A percentile compares a stretch with the other conserved stretches of the same genome.
These are phyloP conservation scores for Hormiphora californensis DNA, from an alignment of 37 sponge, comb jelly and placozoan genomes.

Conservation along the genomic window DNA sequence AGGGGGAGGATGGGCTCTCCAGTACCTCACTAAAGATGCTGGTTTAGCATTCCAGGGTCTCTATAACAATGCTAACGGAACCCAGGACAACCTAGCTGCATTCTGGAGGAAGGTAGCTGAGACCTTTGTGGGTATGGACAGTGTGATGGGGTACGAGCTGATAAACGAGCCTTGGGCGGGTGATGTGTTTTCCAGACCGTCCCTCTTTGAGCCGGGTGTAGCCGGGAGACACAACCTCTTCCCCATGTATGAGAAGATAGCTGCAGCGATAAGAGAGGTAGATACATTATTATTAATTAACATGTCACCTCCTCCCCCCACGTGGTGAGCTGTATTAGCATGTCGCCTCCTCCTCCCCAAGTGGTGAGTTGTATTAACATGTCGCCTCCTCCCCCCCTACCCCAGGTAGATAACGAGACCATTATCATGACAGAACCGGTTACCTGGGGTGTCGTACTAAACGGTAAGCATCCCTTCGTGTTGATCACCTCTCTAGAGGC, in stretches of 20 bases:
- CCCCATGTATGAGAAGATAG: constrained; percentile 71
- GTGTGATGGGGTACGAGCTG: constrained; percentile 82
- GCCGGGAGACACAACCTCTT: constrained; percentile 69
- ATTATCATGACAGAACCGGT: constrained; percentile 7
- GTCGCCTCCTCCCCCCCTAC: too few species aligned
- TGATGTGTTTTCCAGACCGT: constrained; percentile 64
- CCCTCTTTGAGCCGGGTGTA: constrained; percentile 60
- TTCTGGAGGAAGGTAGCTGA: constrained; percentile 77
- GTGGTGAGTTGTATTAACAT: too few species aligned
- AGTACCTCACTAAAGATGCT: constrained; percentile 65
- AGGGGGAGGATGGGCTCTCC: constrained; percentile 57
- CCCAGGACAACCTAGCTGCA: constrained; percentile 59
- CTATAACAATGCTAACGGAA: constrained; percentile 64
- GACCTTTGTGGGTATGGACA: constrained; percentile 61
- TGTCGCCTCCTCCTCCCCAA: too few species aligned
- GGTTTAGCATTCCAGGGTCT: constrained; percentile 69
- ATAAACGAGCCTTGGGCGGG: constrained; percentile 92
- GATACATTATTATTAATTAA: too few species aligned
- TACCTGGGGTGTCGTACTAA: not conserved
- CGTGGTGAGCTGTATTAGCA: too few species aligned
- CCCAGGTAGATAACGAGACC: constrained; percentile 2
- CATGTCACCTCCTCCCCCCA: too few species aligned
- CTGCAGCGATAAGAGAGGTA: constrained; percentile 61
- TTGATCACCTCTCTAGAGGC: too few species aligned
- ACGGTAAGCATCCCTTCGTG: not conserved